phyloP scores from a whole-genome alignment of 2,888 invertebrate species.

The Diarsia mendica region DNA sequence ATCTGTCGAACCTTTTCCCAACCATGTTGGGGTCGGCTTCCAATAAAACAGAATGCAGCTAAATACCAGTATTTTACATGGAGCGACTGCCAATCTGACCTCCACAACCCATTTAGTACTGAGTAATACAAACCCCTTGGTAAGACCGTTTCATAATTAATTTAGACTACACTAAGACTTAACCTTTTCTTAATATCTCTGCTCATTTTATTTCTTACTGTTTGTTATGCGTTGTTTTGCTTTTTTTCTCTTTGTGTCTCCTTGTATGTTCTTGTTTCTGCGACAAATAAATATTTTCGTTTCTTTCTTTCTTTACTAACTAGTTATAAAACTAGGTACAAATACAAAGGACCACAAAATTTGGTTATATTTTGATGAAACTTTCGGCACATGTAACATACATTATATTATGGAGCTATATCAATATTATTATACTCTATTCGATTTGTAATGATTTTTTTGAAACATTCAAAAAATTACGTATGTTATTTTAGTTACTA shows the following conservation, averaged over 20 bases:
- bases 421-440: neutral
- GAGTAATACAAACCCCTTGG: neutral
- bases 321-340: conserved; percentile 10
- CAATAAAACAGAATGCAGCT: neutral
- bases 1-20: neutral
- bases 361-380: conserved; percentile 11
- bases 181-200: too few species aligned
- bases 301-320: too few species aligned
- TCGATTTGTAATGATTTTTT: neutral
- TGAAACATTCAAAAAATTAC: neutral
- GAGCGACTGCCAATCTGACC: neutral
- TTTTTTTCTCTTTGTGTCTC: too few species aligned
- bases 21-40: neutral
- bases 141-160: conserved; percentile 13
- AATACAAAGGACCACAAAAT: conserved; percentile 34
- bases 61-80: neutral
- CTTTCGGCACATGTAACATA: conserved; percentile 14
- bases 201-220: too few species aligned
- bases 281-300: too few species aligned
- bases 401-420: neutral
- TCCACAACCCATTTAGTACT: neutral
- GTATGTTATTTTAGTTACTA: too few species aligned
- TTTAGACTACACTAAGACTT: neutral
- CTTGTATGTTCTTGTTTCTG: too few species aligned
- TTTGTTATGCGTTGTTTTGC: too few species aligned